A percentile compares a stretch with the other conserved stretches of the same genome.
phyloP scores from a whole-genome alignment of 2,888 invertebrate genomes.

The Erynnis tages region DNA sequence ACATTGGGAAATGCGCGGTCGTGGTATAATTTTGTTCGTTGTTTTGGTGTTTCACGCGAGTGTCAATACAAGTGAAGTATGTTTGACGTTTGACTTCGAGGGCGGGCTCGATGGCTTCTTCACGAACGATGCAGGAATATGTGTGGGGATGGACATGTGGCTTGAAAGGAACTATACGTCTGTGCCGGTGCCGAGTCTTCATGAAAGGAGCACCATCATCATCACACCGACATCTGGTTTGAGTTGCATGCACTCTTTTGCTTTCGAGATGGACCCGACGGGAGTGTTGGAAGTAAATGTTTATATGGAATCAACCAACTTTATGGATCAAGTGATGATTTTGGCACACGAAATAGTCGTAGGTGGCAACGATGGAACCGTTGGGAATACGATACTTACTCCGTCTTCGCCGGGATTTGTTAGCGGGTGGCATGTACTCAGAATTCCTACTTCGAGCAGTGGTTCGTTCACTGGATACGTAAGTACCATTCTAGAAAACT shows the following conservation, averaged over 20 bases:
- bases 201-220: slow-evolving; percentile 40
- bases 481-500: too few species aligned
- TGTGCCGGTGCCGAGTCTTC: slow-evolving; percentile 35
- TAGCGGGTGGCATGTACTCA: slow-evolving; percentile 36
- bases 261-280: slow-evolving; percentile 40
- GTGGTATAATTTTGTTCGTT: slow-evolving; percentile 14
- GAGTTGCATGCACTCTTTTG: slow-evolving; percentile 40
- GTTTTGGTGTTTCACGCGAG: slow-evolving; percentile 28
- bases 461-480: too few species aligned
- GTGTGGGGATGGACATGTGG: slow-evolving; percentile 40
- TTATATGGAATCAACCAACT: slow-evolving; percentile 40
- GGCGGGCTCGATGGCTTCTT: slow-evolving; percentile 44
- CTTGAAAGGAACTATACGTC: slow-evolving; percentile 37
- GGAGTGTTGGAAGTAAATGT: slow-evolving; percentile 50
- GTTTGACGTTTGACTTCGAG: slow-evolving; percentile 50
- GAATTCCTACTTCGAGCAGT: slow-evolving; percentile 26
- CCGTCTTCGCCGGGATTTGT: slow-evolving; percentile 29
- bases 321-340: slow-evolving; percentile 43
- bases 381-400: slow-evolving; percentile 31
- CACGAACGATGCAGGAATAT: slow-evolving; percentile 36
- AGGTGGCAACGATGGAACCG: slow-evolving; percentile 32
- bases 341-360: slow-evolving; percentile 40
- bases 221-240: slow-evolving; percentile 37
- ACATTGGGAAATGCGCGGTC: slow-evolving; percentile 27
- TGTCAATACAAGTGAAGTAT: slow-evolving; percentile 43